These are phyloP conservation scores for Antennarius striatus DNA, from an alignment of 2,113 vertebrate species.

Conservation along the genomic window DNA sequence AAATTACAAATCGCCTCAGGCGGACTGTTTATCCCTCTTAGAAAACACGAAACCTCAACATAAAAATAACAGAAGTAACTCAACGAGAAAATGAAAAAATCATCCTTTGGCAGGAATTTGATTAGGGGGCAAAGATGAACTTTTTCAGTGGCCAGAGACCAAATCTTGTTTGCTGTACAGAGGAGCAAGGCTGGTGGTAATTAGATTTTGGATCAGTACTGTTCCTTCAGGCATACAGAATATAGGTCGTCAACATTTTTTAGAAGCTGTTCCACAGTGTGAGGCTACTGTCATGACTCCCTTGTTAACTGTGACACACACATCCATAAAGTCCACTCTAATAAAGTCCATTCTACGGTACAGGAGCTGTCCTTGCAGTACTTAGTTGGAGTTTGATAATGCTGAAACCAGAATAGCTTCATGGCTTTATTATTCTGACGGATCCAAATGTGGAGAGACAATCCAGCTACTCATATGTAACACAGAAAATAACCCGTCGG, in stretches of 20 bases:
- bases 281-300: conserved; percentile 13
- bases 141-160: conserved; percentile 17
- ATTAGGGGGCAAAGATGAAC: conserved; percentile 26
- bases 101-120: neutral
- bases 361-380: conserved; percentile 14
- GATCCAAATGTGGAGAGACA: conserved; percentile 11
- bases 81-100: neutral
- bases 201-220: conserved; percentile 47
- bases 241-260: conserved; percentile 44
- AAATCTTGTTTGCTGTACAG: conserved; percentile 31
- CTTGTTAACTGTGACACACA: conserved; percentile 36
- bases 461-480: neutral
- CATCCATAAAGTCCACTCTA: conserved; percentile 24
- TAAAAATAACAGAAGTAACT: neutral
- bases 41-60: neutral
- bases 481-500: conserved; percentile 7
- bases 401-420: conserved; percentile 15
- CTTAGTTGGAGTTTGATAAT: conserved; percentile 8
- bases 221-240: conserved; percentile 49
- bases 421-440: conserved; percentile 17
- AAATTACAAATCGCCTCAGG: too few relatives aligned
- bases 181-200: conserved; percentile 44
- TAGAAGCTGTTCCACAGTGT: conserved; percentile 22
- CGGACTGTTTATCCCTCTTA: too few relatives aligned
- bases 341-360: conserved; percentile 22